These are phyloP conservation scores for Eidolon helvum DNA, from an alignment of 2,113 vertebrate genomes.

Conservation along the genomic window DNA sequence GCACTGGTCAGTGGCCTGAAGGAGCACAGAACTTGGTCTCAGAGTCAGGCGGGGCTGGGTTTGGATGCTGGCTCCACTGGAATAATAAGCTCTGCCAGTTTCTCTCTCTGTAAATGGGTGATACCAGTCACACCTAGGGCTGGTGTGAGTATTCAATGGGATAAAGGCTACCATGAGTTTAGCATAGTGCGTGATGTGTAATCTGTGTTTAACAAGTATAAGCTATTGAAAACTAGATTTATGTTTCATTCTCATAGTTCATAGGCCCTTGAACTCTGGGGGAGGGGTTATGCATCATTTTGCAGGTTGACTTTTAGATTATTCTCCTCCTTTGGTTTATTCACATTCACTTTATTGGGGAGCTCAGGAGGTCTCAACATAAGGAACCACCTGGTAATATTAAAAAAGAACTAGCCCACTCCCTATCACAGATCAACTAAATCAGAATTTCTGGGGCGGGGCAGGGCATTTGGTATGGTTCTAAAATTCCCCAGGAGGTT, in stretches of 20 bases:
- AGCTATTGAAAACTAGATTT: neutral
- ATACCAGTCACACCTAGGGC: neutral
- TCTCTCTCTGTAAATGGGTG: neutral
- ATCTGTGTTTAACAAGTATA: neutral
- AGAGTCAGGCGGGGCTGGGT: neutral
- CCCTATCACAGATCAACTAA: neutral
- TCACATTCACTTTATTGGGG: neutral
- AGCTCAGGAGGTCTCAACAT: neutral
- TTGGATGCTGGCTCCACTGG: neutral
- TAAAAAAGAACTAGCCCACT: neutral
- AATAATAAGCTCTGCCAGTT: fast-evolving
- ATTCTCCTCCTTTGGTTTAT: neutral
- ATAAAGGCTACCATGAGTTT: neutral
- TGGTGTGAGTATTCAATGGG: neutral
- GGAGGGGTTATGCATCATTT: neutral
- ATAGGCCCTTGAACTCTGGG: neutral
- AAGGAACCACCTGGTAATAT: neutral
- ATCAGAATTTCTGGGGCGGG: neutral
- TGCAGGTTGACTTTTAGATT: neutral
- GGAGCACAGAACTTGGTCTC: neutral
- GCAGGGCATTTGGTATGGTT: neutral
- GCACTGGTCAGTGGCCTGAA: neutral
- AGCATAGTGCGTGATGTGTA: neutral
- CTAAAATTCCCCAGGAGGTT: neutral
- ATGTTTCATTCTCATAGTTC: neutral